These are phyloP conservation scores for Clavelina lepadiformis DNA, from an alignment of 23 tunicate genomes.

Conservation along the genomic window DNA sequence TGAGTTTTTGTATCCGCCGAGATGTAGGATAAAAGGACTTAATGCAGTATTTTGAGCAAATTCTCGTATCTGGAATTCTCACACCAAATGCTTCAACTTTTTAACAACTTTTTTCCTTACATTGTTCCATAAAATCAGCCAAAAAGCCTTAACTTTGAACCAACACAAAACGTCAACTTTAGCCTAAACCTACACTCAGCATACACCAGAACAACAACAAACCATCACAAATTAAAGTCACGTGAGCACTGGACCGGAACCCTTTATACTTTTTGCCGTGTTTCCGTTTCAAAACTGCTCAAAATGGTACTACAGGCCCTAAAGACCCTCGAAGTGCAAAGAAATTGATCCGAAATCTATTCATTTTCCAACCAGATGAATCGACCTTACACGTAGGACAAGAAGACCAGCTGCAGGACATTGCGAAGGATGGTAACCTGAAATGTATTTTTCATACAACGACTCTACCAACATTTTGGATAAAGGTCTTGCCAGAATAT, in stretches of 20 bases:
- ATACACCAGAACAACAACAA: too few species aligned
- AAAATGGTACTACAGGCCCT: slow-evolving; percentile 11
- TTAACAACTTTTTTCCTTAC: too few species aligned
- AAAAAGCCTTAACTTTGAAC: too few species aligned
- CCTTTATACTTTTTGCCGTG: not conserved
- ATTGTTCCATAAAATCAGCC: too few species aligned
- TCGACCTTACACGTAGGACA: slow-evolving; percentile 25
- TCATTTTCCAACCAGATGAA: slow-evolving; percentile 17
- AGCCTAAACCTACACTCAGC: too few species aligned
- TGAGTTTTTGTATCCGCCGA: too few species aligned
- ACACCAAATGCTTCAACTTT: too few species aligned
- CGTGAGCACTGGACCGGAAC: not conserved
- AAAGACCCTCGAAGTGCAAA: slow-evolving; percentile 33
- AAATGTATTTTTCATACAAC: slow-evolving; percentile 28
- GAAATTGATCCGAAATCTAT: slow-evolving; percentile 30
- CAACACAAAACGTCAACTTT: too few species aligned
- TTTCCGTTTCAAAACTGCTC: too few species aligned
- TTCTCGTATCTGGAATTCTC: too few species aligned
- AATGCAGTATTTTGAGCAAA: too few species aligned
- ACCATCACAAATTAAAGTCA: too few species aligned
- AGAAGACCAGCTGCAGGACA: slow-evolving; percentile 41
- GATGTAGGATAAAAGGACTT: slow-evolving; percentile 14
- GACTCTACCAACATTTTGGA: slow-evolving; percentile 31
- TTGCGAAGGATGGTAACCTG: slow-evolving; percentile 29
- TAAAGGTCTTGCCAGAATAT: slow-evolving; percentile 35